Conservation (phyloP, 2,113 vertebrate genomes). For the Charina bottae region DNA sequence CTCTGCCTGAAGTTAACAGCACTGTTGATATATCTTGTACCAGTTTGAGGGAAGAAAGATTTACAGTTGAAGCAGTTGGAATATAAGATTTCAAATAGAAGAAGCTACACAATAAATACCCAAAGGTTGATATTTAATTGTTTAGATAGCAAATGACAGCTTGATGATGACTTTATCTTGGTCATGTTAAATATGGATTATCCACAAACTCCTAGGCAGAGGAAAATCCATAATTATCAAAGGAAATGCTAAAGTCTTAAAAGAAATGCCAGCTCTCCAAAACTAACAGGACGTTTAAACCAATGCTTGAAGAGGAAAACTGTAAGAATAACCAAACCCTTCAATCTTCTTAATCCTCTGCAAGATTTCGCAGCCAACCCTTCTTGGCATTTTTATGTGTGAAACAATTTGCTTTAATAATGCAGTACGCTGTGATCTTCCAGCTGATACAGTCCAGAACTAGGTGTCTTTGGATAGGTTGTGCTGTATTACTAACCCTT, state of each 20-base stretch:
- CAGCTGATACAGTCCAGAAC: background rate
- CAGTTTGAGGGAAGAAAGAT: background rate
- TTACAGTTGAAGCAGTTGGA: background rate
- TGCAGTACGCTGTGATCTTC: background rate
- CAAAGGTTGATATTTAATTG: background rate
- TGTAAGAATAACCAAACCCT: background rate
- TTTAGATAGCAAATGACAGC: background rate
- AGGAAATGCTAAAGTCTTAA: background rate
- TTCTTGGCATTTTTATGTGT: background rate
- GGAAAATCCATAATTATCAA: background rate
- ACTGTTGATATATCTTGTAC: no score
- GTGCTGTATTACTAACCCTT: background rate
- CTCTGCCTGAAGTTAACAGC: background rate
- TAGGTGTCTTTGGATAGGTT: background rate
- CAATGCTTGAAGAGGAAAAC: background rate
- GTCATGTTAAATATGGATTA: background rate
- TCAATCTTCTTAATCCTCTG: background rate
- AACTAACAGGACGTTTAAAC: background rate
- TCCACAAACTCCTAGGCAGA: background rate
- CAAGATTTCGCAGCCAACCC: background rate
- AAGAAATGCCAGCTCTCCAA: background rate
- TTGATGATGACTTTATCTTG: background rate
- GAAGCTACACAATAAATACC: background rate
- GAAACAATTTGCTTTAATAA: background rate
- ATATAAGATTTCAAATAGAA: background rate